Base-by-base conservation (phyloP, 2,797 vertebrate genomes). In the Amniataba percoides region DNA sequence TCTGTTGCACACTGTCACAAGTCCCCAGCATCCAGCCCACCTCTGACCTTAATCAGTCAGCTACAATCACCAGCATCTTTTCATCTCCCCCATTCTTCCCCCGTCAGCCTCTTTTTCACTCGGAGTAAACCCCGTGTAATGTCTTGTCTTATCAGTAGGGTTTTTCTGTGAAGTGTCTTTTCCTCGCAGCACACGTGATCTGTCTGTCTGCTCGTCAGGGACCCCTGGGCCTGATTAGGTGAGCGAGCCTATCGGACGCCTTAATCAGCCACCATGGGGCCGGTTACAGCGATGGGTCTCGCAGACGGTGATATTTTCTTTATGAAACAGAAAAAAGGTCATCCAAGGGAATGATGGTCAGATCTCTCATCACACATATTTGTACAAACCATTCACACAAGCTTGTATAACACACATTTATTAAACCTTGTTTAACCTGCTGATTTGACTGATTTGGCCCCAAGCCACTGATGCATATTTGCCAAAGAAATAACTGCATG, bases 1-100 rank as follows among this genome's bases (percentile, higher is more conserved):
- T 71, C 55, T 80, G 75, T 73, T 49, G 60, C 68, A 27, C 39
- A 49, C 71, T 82, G 83, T 86, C 88, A 71, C 85, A 36, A 72
- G 85, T 87, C 83, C 85, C 83, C 77, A 53, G 51, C 73, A 79
- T 86, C 74, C 77, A 71, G 77, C 82, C 80, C 79, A 87, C 85
- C 88, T 87, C 84, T 79, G 87, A 85, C 88, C 86, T 77, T 88
- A 90, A 92, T 93, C 89, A 93, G 90, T 93, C 92, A 64, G 59
- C 63, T 80, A 39, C 69, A 80, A 90, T 93, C 83, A 91, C 45
- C 58, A 42, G 36, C 71, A 59, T 86, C 79, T 75, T 91, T 89
- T 91, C 81, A 90, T 89, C 89, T 75, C 67, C 68, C 12, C 45
- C 57, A 34, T 31, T 9, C 63, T 45, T 73, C 39, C 59, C 80